Percentiles rank a stretch among this genome's conserved stretches.
Conservation (phyloP, 2,113 vertebrate species). For the Pristiophorus japonicus region DNA sequence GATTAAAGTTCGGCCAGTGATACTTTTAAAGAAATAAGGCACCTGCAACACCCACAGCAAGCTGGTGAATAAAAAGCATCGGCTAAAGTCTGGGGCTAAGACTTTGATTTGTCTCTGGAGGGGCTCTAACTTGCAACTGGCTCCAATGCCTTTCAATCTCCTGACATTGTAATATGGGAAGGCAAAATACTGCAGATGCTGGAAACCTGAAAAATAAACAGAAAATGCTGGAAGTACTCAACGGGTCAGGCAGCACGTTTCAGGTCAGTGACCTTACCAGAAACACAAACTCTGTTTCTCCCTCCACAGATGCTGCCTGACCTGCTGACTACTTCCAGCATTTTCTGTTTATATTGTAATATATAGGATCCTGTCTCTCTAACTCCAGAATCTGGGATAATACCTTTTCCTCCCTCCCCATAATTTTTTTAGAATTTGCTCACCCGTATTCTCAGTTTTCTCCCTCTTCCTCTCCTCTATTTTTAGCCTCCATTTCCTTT, state of each 20-base stretch:
- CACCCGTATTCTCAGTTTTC: background rate
- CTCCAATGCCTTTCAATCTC: background rate
- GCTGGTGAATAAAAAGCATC: background rate
- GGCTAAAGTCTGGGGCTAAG: background rate
- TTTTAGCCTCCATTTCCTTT: background rate
- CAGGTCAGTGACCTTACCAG: background rate
- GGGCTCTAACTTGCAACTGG: no score
- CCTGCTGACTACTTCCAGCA: background rate
- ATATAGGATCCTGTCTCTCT: background rate
- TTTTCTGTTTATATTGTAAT: background rate
- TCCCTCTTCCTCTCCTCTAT: background rate
- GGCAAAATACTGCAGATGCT: background rate
- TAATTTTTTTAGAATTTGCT: background rate
- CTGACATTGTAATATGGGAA: no score
- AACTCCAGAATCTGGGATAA: background rate
- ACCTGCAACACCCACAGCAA: background rate
- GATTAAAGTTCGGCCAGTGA: no score
- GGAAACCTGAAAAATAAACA: background rate
- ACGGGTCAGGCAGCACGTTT: background rate
- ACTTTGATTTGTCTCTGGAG: background rate
- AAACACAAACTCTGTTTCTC: background rate
- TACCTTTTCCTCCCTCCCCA: no score
- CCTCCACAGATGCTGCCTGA: background rate
- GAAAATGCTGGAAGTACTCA: background rate
- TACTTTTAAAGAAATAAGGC: no score